phyloP scores from a whole-genome alignment of 2,113 vertebrate species.

The Pteronura brasiliensis region DNA sequence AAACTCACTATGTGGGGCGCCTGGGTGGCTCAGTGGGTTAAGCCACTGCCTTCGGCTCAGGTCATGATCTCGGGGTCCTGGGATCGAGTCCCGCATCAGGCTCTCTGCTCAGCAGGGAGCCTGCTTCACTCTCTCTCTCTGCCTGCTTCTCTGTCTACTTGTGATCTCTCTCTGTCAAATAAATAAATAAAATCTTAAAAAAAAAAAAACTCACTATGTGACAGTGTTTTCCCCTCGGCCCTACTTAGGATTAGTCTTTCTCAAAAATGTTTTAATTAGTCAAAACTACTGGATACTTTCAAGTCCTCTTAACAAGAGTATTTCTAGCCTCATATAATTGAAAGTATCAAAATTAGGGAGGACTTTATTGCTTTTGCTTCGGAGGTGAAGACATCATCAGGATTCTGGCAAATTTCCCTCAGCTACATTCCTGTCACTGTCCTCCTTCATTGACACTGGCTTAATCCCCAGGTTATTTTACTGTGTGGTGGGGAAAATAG shows the following conservation, averaged over 20 bases:
- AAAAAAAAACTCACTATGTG: not conserved
- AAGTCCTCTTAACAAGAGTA: not conserved
- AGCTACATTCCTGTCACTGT: not conserved
- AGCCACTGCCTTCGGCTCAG: too few species aligned
- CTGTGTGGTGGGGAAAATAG: not conserved
- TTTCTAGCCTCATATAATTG: not conserved
- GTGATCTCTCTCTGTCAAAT: too few species aligned
- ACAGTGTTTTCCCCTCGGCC: not conserved
- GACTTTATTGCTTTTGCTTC: not conserved
- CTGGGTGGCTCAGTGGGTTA: too few species aligned
- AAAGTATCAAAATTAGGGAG: not conserved
- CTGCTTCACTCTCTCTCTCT: too few species aligned
- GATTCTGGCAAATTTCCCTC: not conserved
- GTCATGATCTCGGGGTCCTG: too few species aligned
- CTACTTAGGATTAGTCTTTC: not conserved
- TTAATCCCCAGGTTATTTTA: not conserved
- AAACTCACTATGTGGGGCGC: not conserved
- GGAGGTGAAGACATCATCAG: not conserved
- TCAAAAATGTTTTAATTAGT: not conserved
- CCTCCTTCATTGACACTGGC: not conserved
- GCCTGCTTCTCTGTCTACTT: too few species aligned
- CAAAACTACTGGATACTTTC: not conserved
- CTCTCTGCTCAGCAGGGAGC: too few species aligned
- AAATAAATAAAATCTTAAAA: too few species aligned
- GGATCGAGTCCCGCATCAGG: too few species aligned